phyloP scores from a whole-genome alignment of 2,113 vertebrate species.

The Psittacus erithacus region DNA sequence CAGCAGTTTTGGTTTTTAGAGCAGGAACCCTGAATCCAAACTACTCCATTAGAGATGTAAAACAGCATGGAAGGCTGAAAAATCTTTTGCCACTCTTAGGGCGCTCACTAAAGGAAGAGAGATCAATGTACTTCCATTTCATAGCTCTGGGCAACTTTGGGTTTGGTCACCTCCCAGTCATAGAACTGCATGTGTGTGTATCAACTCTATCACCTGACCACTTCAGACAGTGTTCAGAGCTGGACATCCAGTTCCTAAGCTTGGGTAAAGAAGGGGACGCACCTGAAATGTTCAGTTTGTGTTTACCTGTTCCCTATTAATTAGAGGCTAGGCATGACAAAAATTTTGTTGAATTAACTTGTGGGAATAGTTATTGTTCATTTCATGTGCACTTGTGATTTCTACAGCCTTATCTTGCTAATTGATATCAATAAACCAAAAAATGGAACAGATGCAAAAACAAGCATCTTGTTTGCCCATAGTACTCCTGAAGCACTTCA shows the following conservation, averaged over 20 bases:
- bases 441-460: neutral
- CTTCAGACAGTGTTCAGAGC: neutral
- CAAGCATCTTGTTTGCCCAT: neutral
- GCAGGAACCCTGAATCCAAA: neutral
- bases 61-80: neutral
- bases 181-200: neutral
- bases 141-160: neutral
- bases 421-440: neutral
- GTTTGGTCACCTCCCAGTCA: accelerated
- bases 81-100: neutral
- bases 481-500: neutral
- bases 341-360: neutral
- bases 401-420: neutral
- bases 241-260: neutral
- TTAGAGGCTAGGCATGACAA: neutral
- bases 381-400: neutral
- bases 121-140: neutral
- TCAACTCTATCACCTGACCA: neutral
- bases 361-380: neutral
- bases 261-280: neutral
- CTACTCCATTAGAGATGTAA: neutral
- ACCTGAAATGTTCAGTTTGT: neutral
- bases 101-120: neutral
- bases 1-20: neutral
- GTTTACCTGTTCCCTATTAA: neutral